A percentile compares a stretch with the other conserved stretches of the same genome.
These are phyloP conservation scores for Schizopygopsis malacanthus DNA, from an alignment of 2,797 vertebrate species.

Conservation along the genomic window DNA sequence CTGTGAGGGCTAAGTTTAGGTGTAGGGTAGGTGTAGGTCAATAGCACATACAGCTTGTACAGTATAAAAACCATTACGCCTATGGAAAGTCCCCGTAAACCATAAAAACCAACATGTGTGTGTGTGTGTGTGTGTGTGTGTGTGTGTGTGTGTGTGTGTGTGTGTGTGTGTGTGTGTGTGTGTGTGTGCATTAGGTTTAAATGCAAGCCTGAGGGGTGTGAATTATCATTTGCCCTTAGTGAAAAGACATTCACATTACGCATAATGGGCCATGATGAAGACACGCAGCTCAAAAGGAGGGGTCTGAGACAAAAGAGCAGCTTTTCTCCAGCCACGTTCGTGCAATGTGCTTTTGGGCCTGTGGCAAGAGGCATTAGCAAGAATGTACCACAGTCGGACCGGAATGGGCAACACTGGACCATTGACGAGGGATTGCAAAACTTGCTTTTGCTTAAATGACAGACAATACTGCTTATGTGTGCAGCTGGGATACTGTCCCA, in stretches of 20 bases:
- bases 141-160: conserved; percentile 7
- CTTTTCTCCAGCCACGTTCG: conserved; percentile 65
- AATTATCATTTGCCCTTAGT: conserved; percentile 54
- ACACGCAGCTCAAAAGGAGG: conserved; percentile 59
- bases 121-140: conserved; percentile 11
- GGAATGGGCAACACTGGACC: conserved; percentile 71
- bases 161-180: neutral
- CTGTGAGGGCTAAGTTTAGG: no score
- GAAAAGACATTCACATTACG: conserved; percentile 60
- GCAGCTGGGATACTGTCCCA: conserved; percentile 57
- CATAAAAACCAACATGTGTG: neutral
- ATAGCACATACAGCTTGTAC: no score
- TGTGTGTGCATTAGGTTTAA: conserved; percentile 48
- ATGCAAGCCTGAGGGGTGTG: conserved; percentile 55
- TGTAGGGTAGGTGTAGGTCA: no score
- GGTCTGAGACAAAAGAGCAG: conserved; percentile 70
- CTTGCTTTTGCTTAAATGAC: conserved; percentile 72
- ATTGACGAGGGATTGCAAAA: conserved; percentile 64
- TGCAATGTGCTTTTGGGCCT: conserved; percentile 61
- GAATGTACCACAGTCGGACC: conserved; percentile 70
- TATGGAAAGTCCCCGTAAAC: no score
- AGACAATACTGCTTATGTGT: conserved; percentile 72
- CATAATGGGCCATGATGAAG: conserved; percentile 53
- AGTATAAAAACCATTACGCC: no score
- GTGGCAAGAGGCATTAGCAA: conserved; percentile 71